Conservation (phyloP, 2,888 invertebrate genomes). For the Laspeyria flexula region DNA sequence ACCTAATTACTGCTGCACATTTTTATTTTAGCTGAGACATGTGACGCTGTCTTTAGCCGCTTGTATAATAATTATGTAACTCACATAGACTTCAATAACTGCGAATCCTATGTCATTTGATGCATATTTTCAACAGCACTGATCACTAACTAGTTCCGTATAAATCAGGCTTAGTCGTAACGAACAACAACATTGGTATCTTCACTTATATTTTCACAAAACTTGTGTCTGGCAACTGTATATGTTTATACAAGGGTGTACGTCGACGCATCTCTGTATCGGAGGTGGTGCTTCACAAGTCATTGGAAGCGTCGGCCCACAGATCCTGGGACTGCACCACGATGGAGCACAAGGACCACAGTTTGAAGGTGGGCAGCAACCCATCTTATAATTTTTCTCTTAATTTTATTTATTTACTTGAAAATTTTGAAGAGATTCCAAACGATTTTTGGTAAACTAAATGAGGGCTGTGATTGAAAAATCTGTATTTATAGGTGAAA, state of each 20-base stretch:
- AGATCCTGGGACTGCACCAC: slow-evolving; percentile 6
- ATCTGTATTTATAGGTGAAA: neutral
- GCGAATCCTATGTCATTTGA: too few species aligned
- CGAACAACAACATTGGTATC: neutral
- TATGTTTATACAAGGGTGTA: slow-evolving; percentile 78
- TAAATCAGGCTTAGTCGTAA: neutral
- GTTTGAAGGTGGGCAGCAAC: neutral
- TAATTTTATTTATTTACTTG: neutral
- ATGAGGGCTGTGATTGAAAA: neutral
- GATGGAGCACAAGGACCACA: neutral
- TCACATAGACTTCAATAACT: too few species aligned
- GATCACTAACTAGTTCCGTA: neutral
- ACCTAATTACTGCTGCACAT: too few species aligned
- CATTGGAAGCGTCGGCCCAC: slow-evolving; percentile 43
- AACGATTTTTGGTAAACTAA: neutral
- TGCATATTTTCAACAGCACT: too few species aligned
- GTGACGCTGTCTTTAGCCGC: too few species aligned
- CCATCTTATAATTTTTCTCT: slow-evolving; percentile 6
- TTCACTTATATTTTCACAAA: slow-evolving; percentile 53
- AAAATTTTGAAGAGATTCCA: slow-evolving; percentile 3
- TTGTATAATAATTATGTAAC: too few species aligned
- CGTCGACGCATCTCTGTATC: slow-evolving; percentile 53
- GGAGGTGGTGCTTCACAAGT: slow-evolving; percentile 56
- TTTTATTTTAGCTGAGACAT: too few species aligned
- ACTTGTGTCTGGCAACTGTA: slow-evolving; percentile 81